Evolutionary conservation across 2,113 vertebrate species (phyloP).

Genomic region (Ibidorhyncha struthersii): DNA sequence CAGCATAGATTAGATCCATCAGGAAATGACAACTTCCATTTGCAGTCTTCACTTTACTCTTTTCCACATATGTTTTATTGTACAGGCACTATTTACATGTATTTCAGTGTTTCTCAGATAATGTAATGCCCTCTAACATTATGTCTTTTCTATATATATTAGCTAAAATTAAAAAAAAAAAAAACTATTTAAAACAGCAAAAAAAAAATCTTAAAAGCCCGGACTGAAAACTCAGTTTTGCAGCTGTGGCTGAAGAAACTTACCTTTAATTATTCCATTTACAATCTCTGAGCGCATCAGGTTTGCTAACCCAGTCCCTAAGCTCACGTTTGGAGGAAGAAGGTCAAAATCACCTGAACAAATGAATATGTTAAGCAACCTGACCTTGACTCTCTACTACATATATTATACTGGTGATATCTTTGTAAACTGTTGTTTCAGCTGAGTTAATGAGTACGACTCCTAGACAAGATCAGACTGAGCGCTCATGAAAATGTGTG

Average conservation of each 20-base stretch:
- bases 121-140: not conserved
- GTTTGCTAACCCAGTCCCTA: not conserved
- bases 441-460: not conserved
- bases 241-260: not conserved
- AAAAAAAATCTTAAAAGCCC: not conserved
- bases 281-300: not conserved
- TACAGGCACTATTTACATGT: not conserved
- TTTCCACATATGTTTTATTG: not conserved
- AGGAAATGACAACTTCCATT: not conserved
- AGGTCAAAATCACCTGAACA: not conserved
- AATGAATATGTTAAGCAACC: not conserved
- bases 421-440: not conserved
- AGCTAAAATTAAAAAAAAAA: not conserved
- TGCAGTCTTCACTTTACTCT: not conserved
- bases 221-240: not conserved
- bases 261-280: not conserved
- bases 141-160: not conserved
- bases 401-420: not conserved
- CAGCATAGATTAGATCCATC: not conserved
- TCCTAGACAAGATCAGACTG: not conserved
- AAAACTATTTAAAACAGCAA: not conserved
- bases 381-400: not conserved
- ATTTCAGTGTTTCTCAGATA: not conserved
- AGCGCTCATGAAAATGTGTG: not conserved
- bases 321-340: not conserved